Evolutionary conservation across 92 coral and sea anemone genomes (phyloP), one percentile per base, ranked within the genome.

Genomic region (Desmophyllum pertusum): DNA sequence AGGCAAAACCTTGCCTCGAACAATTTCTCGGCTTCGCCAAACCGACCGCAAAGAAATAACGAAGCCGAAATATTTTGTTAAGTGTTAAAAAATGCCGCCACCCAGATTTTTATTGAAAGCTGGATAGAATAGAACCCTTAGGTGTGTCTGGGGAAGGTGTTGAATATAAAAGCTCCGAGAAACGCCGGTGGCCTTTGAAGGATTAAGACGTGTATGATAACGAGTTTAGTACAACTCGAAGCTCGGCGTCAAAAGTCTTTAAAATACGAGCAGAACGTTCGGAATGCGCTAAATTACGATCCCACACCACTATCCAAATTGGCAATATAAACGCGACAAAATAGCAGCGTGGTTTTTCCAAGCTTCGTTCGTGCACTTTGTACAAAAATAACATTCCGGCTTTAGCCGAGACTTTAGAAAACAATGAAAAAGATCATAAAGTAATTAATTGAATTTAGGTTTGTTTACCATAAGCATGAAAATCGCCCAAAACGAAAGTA

Each of bases 101-200:
- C 69, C 51, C 29, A 3, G 39, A 39, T 48, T 70, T 25, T 31
- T 33, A 42, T 37, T 81, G 65, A 19, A 61, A 53, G 29, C 38
- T 19, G 1, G 43, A 21, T 18, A 69, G 35, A 48, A 46, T 43
- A 21, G 38, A n/a, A 48, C 25, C 37, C 36, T n/a, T 19, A 14
- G 78, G 77, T 50, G 78, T 40, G 69, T 38, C 36, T 43, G 2
- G 29, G 0, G 10, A 5, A 36, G 77, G 52, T 68, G 36, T 48
- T 9, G 61, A 30, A 15, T 0, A 42, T 30, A 40, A 82, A 81
- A 40, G 79, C n/a, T 33, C 48, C 30, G 45, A 30, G 31, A 25
- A 10, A 2, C 46, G 55, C 38, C 85, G 79, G 86, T 33, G 2
- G 29, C 33, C 70, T 71, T 82, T 72, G 71, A n/a, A 36, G 86